These are phyloP conservation scores for Cossypha niveicapilla DNA, from an alignment of 2,797 vertebrate species.

Conservation along the genomic window DNA sequence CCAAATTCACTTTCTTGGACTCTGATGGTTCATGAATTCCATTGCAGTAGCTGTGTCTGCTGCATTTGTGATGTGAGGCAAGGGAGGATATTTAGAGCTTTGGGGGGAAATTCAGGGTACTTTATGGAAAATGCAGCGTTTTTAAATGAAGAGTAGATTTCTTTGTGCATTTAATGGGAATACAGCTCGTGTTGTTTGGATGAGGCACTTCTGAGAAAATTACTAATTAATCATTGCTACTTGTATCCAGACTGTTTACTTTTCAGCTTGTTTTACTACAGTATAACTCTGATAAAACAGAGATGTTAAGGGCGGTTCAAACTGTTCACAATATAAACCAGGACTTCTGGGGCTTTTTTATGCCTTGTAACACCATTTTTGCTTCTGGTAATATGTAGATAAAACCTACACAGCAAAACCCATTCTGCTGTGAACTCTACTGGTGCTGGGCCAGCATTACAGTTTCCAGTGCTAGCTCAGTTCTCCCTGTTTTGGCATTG, in stretches of 20 bases:
- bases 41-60: neutral
- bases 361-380: neutral
- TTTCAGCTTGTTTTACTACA: neutral
- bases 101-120: neutral
- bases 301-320: neutral
- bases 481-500: neutral
- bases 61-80: neutral
- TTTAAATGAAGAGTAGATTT: neutral
- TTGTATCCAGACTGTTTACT: slow-evolving; percentile 1
- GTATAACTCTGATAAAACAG: neutral
- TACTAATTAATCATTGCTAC: neutral
- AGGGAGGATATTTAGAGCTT: neutral
- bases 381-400: neutral
- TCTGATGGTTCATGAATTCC: neutral
- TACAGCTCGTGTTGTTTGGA: neutral
- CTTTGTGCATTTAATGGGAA: neutral
- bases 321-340: neutral
- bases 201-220: neutral
- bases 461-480: neutral
- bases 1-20: neutral
- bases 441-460: neutral
- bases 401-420: neutral
- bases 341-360: neutral
- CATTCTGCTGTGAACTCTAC: neutral
- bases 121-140: neutral